These are phyloP conservation scores for Arge pagana DNA, from an alignment of 2,888 invertebrate genomes.

Conservation along the genomic window DNA sequence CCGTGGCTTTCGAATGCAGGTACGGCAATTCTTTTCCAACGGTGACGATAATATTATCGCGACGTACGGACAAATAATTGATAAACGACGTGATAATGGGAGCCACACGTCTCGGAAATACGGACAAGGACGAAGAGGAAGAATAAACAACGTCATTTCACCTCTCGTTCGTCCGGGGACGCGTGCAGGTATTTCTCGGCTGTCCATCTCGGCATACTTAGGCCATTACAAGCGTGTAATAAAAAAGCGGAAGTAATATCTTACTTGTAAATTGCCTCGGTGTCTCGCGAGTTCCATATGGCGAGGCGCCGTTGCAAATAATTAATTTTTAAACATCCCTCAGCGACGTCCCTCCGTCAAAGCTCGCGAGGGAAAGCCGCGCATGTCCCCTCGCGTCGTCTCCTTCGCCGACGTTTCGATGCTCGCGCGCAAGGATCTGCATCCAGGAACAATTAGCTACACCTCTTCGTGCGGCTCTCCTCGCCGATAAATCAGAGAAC, in stretches of 20 bases:
- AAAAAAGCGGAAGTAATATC: conserved; percentile 17
- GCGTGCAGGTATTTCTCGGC: too few species aligned
- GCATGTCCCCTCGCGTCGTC: conserved; percentile 32
- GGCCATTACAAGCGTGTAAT: too few species aligned
- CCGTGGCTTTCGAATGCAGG: too few species aligned
- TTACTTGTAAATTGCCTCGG: conserved; percentile 7
- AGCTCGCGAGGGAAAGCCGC: conserved; percentile 34
- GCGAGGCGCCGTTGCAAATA: conserved; percentile 30
- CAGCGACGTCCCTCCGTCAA: neutral
- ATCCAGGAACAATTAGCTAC: conserved; percentile 55
- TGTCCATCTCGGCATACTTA: too few species aligned
- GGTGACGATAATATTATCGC: too few species aligned
- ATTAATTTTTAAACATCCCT: conserved; percentile 46
- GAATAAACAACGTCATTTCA: too few species aligned
- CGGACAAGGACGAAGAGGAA: too few species aligned
- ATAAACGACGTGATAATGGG: too few species aligned
- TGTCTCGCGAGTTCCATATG: conserved; percentile 1
- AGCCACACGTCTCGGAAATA: too few species aligned
- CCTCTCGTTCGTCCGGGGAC: too few species aligned
- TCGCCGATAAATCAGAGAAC: conserved; percentile 51
- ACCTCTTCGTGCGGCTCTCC: conserved; percentile 52
- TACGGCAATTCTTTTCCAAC: too few species aligned
- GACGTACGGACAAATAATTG: too few species aligned
- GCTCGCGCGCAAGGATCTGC: conserved; percentile 39
- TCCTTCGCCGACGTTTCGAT: conserved; percentile 18